These are phyloP conservation scores for Monomorium pharaonis DNA, from an alignment of 1,140 invertebrate species.

Conservation along the genomic window DNA sequence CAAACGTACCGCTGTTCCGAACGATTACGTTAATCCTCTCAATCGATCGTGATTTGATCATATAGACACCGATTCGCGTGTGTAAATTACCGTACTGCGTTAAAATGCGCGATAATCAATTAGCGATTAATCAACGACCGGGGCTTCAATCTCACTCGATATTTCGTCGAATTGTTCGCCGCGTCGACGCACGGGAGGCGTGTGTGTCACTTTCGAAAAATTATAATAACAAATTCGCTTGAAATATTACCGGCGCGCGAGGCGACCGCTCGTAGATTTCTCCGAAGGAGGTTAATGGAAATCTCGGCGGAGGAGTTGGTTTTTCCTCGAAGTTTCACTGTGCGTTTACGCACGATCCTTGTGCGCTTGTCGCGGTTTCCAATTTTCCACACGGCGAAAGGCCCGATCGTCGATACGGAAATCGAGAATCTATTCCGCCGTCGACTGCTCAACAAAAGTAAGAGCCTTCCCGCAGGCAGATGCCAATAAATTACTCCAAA, in stretches of 20 bases:
- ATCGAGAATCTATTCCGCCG: not conserved
- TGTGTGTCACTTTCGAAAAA: conserved; percentile 37
- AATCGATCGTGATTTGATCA: conserved; percentile 29
- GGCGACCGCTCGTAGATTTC: conserved; percentile 51
- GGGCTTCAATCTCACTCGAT: not conserved
- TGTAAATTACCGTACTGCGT: conserved; percentile 32
- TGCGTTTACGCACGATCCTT: not conserved
- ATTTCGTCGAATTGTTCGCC: not conserved
- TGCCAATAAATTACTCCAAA: conserved; percentile 33
- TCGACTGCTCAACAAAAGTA: not conserved
- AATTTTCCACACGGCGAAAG: conserved; percentile 37
- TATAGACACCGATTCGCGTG: conserved; percentile 11
- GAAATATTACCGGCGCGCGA: not conserved
- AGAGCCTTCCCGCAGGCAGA: not conserved
- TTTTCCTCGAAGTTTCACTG: conserved; percentile 64
- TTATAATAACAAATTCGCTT: conserved; percentile 53
- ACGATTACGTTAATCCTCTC: conserved; percentile 37
- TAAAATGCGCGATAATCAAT: conserved; percentile 41
- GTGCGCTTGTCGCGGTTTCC: not conserved
- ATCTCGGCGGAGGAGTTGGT: conserved; percentile 54
- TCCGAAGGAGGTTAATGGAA: conserved; percentile 69
- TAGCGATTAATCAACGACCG: conserved; percentile 30
- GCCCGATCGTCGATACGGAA: not conserved
- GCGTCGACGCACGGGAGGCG: not conserved
- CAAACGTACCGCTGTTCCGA: not conserved